Conservation (phyloP, 1,140 invertebrate genomes). For the Agrypnia vestita region DNA sequence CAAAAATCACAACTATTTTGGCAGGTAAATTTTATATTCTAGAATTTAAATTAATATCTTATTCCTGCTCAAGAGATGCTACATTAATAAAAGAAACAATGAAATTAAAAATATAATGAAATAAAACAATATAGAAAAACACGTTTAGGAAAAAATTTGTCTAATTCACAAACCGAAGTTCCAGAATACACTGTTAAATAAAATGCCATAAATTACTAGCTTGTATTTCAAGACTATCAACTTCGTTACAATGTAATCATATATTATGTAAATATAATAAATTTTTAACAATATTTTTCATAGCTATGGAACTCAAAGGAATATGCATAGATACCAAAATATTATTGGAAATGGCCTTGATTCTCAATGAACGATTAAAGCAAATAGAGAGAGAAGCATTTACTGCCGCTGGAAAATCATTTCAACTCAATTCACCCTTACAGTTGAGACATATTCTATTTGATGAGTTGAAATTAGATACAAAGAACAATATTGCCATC, state of each 20-base stretch:
- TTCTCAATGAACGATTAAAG: constrained; percentile 66
- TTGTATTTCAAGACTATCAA: too few species aligned
- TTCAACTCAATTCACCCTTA: constrained; percentile 72
- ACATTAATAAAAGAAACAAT: too few species aligned
- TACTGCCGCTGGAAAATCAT: constrained; percentile 68
- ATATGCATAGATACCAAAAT: constrained; percentile 68
- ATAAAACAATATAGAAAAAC: too few species aligned
- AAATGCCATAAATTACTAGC: too few species aligned
- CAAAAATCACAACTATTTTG: constrained; percentile 71
- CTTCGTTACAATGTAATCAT: too few species aligned
- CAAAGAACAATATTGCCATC: constrained; percentile 66
- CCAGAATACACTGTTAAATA: too few species aligned
- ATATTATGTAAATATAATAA: too few species aligned
- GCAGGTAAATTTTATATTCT: constrained; percentile 64
- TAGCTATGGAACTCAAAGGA: constrained; percentile 70
- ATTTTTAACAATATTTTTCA: constrained; percentile 26
- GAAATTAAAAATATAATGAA: too few species aligned
- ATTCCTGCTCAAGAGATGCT: too few species aligned
- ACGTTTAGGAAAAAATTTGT: too few species aligned
- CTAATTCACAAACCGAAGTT: too few species aligned
- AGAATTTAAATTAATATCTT: too few species aligned
- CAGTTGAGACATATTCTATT: constrained; percentile 74
- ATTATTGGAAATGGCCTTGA: constrained; percentile 67
- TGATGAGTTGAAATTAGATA: constrained; percentile 73
- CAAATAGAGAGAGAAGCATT: constrained; percentile 69